Evolutionary conservation across 2,888 invertebrate species (phyloP), one percentile per base, ranked within the genome.

Genomic region (Drosophila mimetica): DNA sequence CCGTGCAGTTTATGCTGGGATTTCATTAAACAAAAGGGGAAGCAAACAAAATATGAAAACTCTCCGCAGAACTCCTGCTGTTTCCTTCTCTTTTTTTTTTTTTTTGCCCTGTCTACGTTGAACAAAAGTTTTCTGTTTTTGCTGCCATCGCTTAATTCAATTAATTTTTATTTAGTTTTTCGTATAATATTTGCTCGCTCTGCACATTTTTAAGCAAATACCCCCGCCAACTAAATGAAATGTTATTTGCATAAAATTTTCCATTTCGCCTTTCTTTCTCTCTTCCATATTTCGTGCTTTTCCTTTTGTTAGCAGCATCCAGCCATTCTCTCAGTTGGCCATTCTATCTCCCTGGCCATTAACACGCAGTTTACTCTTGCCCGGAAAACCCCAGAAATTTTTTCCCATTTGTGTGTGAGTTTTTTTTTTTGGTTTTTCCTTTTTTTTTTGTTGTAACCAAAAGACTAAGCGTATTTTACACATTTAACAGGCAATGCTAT

Each of bases 81-180:
- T 39, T 39, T 6, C n/a, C 2, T 5, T 34, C 34, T 36, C 37
- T 16, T 36, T 37, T 51, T 25, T 39, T 41, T 16, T 36, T 37
- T 51, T 25, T 39, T 41, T 46, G 16, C 37, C 37, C 52, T 39
- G 50, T 71, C 60, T 55, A 46, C 39, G 22, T 41, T 36, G 42
- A 58, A 20, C 44, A 65, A 58, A 51, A 51, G 48, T 70, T 39
- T 63, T 32, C 61, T 47, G 48, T 58, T 44, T 37, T 52, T 48
- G 41, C 50, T 16, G 55, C 55, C 75, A 71, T 44, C 82, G 74
- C 85, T 85, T 83, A 83, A 83, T 83, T 83, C 86, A 85, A 83
- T 83, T 83, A 83, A 83, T 83, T 83, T 83, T 83, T 83, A 85
- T 85, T 83, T 83, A 83, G 82, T 83, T 83, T 64, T 82, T 83